These are phyloP conservation scores for Zosterops japonicus DNA, from an alignment of 2,113 vertebrate species.

Conservation along the genomic window DNA sequence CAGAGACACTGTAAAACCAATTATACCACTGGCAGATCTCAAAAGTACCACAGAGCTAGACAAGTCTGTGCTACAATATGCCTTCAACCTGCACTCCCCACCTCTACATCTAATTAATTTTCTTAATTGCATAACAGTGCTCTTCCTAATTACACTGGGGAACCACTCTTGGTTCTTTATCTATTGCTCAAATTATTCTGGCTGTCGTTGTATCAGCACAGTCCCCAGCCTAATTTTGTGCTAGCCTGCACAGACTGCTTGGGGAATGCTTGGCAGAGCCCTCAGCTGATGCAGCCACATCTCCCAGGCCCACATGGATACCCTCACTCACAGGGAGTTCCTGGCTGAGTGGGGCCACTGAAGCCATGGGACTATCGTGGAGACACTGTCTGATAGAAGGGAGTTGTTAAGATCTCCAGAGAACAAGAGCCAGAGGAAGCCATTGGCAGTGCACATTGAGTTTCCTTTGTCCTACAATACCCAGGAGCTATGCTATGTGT, in stretches of 20 bases:
- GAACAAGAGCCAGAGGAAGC: background rate
- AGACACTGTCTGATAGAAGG: background rate
- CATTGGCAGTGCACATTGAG: background rate
- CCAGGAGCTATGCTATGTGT: background rate
- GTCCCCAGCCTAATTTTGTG: background rate
- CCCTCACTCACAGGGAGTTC: background rate
- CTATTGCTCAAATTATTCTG: constrained; percentile 19
- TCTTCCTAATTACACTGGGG: constrained; percentile 59
- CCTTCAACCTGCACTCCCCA: constrained; percentile 2
- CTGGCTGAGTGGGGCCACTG: background rate
- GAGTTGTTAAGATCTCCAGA: background rate
- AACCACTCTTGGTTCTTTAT: constrained; percentile 11
- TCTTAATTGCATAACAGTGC: constrained; percentile 62
- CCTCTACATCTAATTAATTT: constrained; percentile 61
- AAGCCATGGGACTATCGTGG: background rate
- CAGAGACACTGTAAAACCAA: background rate
- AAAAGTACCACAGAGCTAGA: background rate
- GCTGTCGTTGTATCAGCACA: background rate
- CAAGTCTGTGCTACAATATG: background rate
- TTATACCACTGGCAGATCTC: background rate
- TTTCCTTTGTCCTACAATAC: background rate
- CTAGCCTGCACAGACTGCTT: background rate
- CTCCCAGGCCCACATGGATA: constrained; percentile 11
- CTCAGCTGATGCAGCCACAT: background rate
- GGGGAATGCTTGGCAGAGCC: constrained; percentile 12